These are phyloP conservation scores for Mesoligia furuncula DNA, from an alignment of 2,888 invertebrate species.

Conservation along the genomic window DNA sequence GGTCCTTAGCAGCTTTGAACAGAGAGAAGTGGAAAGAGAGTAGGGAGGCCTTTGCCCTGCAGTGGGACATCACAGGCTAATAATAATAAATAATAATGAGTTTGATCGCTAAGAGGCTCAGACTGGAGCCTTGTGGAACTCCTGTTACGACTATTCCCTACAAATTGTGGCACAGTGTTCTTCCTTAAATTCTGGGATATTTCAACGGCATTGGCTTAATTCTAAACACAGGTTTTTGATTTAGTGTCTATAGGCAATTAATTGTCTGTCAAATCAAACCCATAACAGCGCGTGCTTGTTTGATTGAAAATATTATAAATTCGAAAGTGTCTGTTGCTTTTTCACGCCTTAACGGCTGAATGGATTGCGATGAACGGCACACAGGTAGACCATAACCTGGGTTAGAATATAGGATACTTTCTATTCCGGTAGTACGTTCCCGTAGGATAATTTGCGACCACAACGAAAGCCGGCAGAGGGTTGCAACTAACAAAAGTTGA, in stretches of 20 bases:
- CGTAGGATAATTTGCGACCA: background rate
- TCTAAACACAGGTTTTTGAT: background rate
- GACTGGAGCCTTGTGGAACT: background rate
- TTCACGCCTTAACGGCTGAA: no score
- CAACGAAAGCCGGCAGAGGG: background rate
- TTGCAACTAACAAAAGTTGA: background rate
- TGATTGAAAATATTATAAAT: background rate
- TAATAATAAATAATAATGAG: no score
- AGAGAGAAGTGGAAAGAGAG: no score
- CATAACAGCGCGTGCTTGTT: no score
- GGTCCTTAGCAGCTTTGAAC: no score
- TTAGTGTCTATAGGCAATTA: background rate
- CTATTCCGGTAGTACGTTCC: background rate
- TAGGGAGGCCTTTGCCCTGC: no score
- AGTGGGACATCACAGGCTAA: no score
- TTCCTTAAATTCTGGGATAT: background rate
- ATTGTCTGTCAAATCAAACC: background rate
- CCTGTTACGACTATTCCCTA: background rate
- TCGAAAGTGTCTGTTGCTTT: background rate
- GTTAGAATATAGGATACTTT: background rate
- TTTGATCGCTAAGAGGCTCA: background rate
- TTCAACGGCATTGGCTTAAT: background rate
- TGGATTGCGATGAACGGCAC: no score
- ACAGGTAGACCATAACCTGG: background rate
- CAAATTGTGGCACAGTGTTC: background rate